Evolutionary conservation across 92 coral and sea anemone species (phyloP), one percentile per base, ranked within the genome.

Genomic region (Phenganax subtilis): DNA sequence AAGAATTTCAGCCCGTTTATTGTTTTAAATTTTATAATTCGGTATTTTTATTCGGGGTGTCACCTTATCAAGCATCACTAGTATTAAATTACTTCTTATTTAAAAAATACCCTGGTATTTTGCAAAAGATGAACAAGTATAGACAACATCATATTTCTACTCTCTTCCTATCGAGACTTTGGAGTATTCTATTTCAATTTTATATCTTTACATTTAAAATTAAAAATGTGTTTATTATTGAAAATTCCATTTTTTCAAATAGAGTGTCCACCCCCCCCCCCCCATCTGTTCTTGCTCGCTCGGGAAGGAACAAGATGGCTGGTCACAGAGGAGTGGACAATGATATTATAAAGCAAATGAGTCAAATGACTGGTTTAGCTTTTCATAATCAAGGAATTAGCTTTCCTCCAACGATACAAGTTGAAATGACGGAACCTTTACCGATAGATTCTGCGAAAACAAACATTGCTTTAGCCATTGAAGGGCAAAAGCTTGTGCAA

Each of bases 391-490:
- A 79, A 79, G 83, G 58, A 15, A 44, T 79, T 72, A 63, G 17
- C 69, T 63, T 79, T 79, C 73, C 83, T 54, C 83, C 83, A 16
- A 53, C n/a, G 10, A 79, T 79, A 17, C 73, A 54, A 63, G 83
- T 79, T 16, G 83, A 79, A 79, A 79, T 79, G 74, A 52, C 37
- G 30, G 74, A 63, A 12, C 9, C 83, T 15, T 68, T 68, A 29
- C 58, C 58, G 25, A 79, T 79, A 15, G 83, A 64, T 44, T 29
- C n/a, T 52, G n/a, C 75, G 12, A 79, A 63, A 79, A 79, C 83
- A 4, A 79, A 63, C 61, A 63, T 79, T 37, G 75, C 59, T 27
- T 16, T 79, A 0, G 83, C 83, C 31, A 52, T 63, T 15, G 83
- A 79, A 15, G 83, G 83, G 8, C 83, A 79, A 28, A 63, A 63